phyloP scores from a whole-genome alignment of 2,797 vertebrate species.

The Eremophila alpestris region DNA sequence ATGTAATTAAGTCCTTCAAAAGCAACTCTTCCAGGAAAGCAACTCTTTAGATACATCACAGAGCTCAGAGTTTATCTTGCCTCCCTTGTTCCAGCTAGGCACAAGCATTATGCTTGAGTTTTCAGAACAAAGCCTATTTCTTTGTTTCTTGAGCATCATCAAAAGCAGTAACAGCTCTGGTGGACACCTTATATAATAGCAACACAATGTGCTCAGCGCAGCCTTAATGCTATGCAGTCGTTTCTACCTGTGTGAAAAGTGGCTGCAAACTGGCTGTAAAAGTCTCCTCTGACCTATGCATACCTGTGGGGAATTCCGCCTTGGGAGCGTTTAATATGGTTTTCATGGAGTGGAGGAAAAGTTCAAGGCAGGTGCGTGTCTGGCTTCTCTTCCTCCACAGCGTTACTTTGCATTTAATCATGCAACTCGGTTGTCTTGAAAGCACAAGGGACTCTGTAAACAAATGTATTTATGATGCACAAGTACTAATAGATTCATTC shows the following conservation, averaged over 20 bases:
- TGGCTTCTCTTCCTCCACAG: neutral
- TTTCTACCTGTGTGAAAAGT: neutral
- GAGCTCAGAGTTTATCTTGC: neutral
- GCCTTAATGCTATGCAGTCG: neutral
- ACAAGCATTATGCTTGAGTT: neutral
- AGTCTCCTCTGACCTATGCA: neutral
- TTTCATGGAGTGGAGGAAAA: neutral
- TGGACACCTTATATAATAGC: neutral
- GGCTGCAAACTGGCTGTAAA: slow-evolving; percentile 21
- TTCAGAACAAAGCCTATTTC: neutral
- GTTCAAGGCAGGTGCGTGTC: neutral
- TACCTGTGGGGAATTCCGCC: neutral
- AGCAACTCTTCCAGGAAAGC: neutral
- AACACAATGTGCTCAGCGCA: neutral
- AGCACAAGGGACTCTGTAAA: neutral
- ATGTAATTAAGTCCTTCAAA: neutral
- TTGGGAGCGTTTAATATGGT: neutral
- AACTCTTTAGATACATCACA: neutral
- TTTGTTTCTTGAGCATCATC: slow-evolving; percentile 18
- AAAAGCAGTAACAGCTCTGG: neutral
- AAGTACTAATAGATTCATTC: neutral
- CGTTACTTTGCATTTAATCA: neutral
- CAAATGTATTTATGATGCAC: neutral
- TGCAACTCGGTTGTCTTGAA: neutral
- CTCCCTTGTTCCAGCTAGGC: neutral